Conservation (phyloP, 2,797 vertebrate genomes). For the Pterois miles region DNA sequence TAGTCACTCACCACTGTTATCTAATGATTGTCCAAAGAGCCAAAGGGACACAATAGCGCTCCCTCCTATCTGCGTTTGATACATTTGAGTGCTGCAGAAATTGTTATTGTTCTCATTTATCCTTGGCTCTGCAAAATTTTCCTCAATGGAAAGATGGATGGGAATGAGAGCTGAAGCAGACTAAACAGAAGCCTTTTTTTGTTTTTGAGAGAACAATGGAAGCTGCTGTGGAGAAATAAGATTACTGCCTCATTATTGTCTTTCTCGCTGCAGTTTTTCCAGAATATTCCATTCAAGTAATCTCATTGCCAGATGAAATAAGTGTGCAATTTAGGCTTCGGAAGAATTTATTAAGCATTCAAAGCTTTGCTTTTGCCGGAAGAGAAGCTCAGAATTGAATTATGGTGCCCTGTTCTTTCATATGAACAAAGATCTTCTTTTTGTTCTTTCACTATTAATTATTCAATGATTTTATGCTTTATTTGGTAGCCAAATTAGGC, state of each 20-base stretch:
- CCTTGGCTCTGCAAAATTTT: conserved; percentile 58
- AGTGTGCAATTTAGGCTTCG: conserved; percentile 57
- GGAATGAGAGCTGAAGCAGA: conserved; percentile 60
- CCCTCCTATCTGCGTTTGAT: conserved; percentile 48
- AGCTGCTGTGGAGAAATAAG: conserved; percentile 74
- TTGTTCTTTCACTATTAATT: conserved; percentile 30
- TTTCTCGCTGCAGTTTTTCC: conserved; percentile 65
- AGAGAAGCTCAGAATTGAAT: conserved; percentile 57
- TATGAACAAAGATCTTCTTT: conserved; percentile 46
- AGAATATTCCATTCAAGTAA: conserved; percentile 74
- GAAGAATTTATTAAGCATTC: conserved; percentile 71
- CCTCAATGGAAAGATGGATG: conserved; percentile 74
- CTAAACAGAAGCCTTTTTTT: conserved; percentile 67
- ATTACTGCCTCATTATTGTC: conserved; percentile 76
- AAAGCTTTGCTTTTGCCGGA: conserved; percentile 56
- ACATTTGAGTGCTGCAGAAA: conserved; percentile 58
- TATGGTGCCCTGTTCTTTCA: conserved; percentile 57
- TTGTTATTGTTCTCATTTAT: conserved; percentile 74
- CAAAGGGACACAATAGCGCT: conserved; percentile 45
- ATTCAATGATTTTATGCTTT: conserved; percentile 8
- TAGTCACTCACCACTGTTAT: conserved; percentile 1
- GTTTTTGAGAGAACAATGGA: conserved; percentile 71
- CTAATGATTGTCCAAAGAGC: conserved; percentile 45
- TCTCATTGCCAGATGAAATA: conserved; percentile 75
- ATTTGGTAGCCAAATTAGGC: conserved; percentile 33